Conservation (phyloP, 2,888 invertebrate species). For the Metalampra italica region DNA sequence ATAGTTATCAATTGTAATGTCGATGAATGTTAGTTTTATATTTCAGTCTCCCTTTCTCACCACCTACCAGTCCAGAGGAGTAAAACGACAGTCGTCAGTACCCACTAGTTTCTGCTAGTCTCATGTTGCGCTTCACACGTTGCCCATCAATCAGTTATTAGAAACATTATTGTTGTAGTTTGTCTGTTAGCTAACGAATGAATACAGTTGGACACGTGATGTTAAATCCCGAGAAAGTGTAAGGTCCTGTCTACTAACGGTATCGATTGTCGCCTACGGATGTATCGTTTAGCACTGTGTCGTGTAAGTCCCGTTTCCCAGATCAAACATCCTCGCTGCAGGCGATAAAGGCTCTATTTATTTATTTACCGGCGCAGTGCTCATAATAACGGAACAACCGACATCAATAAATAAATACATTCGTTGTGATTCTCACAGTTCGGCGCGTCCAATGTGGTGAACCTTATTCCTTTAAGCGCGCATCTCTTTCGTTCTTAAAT, state of each 20-base stretch:
- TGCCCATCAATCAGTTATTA: too few species aligned
- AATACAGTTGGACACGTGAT: not conserved
- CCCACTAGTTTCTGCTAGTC: too few species aligned
- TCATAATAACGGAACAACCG: constrained; percentile 66
- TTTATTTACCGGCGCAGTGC: constrained; percentile 51
- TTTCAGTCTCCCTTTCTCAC: too few species aligned
- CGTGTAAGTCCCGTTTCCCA: constrained; percentile 29
- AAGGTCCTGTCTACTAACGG: constrained; percentile 2
- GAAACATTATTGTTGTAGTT: too few species aligned
- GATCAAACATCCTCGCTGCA: constrained; percentile 34
- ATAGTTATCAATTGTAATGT: too few species aligned
- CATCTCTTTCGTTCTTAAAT: constrained; percentile 40
- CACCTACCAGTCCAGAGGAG: too few species aligned
- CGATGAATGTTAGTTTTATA: too few species aligned
- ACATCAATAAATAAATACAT: constrained; percentile 74
- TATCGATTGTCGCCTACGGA: constrained; percentile 28
- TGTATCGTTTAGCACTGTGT: constrained; percentile 30
- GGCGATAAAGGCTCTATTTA: constrained; percentile 41
- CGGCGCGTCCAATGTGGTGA: constrained; percentile 55
- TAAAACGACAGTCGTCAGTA: too few species aligned
- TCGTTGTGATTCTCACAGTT: constrained; percentile 75
- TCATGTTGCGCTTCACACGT: too few species aligned
- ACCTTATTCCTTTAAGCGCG: constrained; percentile 66
- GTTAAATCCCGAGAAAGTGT: not conserved
- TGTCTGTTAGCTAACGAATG: too few species aligned